A percentile compares a stretch with the other conserved stretches of the same genome.
Conservation (phyloP, 2,797 vertebrate genomes). For the Anguilla obscura region DNA sequence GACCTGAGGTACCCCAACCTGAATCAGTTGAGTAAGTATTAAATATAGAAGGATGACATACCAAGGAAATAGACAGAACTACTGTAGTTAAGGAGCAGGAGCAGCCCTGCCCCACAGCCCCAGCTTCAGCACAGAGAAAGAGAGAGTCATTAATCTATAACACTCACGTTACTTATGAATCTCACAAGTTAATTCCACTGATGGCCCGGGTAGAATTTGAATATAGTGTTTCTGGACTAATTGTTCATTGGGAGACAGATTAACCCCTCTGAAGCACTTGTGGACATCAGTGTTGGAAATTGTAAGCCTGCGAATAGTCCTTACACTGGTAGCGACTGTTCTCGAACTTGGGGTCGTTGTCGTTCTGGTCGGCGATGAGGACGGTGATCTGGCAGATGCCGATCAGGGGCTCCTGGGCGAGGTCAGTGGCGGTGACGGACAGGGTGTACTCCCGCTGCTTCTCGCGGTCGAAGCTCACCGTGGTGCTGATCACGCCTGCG, state of each 20-base stretch:
- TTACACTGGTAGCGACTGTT: conserved; percentile 88
- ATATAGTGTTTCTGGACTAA: background rate
- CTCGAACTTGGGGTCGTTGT: conserved; percentile 87
- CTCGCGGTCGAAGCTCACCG: conserved; percentile 81
- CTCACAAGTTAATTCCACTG: background rate
- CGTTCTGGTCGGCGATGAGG: conserved; percentile 80
- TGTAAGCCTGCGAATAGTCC: conserved; percentile 37
- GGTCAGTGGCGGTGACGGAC: conserved; percentile 83
- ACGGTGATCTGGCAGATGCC: conserved; percentile 81
- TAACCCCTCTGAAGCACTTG: background rate
- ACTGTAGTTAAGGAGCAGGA: background rate
- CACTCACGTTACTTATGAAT: background rate
- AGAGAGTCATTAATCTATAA: background rate
- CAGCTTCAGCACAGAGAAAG: background rate
- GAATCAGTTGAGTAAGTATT: background rate
- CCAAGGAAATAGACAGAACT: background rate
- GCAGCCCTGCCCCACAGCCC: background rate
- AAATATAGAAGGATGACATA: background rate
- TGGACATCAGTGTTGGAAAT: background rate
- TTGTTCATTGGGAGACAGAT: background rate
- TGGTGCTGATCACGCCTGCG: conserved; percentile 80
- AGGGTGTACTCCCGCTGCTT: conserved; percentile 77
- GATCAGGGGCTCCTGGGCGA: conserved; percentile 81
- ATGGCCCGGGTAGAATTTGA: background rate
- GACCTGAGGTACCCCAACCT: background rate